Base-by-base conservation (phyloP, 2,888 invertebrate genomes). In the Caenorhabditis angaria region DNA sequence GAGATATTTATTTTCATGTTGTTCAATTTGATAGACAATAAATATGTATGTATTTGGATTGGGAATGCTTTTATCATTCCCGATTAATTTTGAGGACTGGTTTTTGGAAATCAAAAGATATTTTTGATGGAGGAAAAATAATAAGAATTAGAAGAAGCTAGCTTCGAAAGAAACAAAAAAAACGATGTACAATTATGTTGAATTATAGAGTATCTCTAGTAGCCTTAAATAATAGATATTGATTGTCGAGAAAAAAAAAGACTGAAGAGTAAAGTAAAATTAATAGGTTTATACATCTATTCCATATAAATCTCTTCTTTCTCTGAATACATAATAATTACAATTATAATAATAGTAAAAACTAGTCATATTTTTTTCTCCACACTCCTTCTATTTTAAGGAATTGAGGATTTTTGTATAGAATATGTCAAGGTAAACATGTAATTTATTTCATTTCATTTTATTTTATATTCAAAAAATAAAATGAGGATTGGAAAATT, bases 381-480 rank as follows among this genome's bases (percentile, higher is more conserved):
- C 41, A 41, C 41, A 41, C 41, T 41, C 41, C 41, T 41, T 41
- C 10, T 41, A 14, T 18, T 18, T 41, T n/a, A n/a, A 41, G 10
- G 18, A 41, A 18, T 41, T 41, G 41, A 41, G 41, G 18, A 14
- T 41, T 18, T 41, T n/a, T n/a, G n/a, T n/a, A n/a, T n/a, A n/a
- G n/a, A n/a, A 41, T 6, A 41, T 41, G 41, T 41, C 41, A 41
- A 41, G 41, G 41, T 41, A 41, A 41, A 41, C 41, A 41, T 41
- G 41, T 41, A 18, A 41, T 41, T 41, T 41, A n/a, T n/a, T 41
- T 3, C 3, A 14, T 14, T 12, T 18, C 41, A 10, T 32, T 32
- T 41, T 41, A n/a, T n/a, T n/a, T n/a, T n/a, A n/a, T n/a, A n/a
- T n/a, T n/a, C n/a, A n/a, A n/a, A n/a, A n/a, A n/a, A n/a, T n/a